Evolutionary conservation across 2,797 vertebrate genomes (phyloP).

Genomic region (Phrynocephalus vlangalii): DNA sequence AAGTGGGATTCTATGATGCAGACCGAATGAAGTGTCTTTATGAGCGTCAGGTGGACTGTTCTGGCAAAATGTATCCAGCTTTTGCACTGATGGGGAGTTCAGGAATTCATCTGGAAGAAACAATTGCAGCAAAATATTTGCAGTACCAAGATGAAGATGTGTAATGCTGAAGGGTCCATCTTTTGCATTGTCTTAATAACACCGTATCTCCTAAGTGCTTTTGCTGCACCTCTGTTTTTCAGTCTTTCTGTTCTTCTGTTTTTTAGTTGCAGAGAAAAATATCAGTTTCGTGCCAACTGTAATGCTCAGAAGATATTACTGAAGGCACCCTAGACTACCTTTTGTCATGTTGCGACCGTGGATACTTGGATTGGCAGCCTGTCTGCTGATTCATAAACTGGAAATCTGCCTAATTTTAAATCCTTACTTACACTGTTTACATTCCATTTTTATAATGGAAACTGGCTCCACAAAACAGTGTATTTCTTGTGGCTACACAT

Average conservation of each 20-base stretch:
- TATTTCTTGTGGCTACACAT: slow-evolving; percentile 38
- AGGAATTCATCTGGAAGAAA: slow-evolving; percentile 88
- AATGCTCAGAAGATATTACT: slow-evolving; percentile 22
- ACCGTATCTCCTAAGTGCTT: slow-evolving; percentile 40
- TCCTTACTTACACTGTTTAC: slow-evolving; percentile 43
- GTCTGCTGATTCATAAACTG: slow-evolving; percentile 46
- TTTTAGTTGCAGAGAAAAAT: slow-evolving; percentile 26
- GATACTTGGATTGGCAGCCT: slow-evolving; percentile 59
- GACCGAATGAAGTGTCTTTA: slow-evolving; percentile 93
- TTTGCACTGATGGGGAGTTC: slow-evolving; percentile 95
- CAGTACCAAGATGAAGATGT: slow-evolving; percentile 77
- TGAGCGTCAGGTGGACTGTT: slow-evolving; percentile 94
- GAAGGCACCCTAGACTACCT: slow-evolving; percentile 39
- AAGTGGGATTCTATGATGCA: slow-evolving; percentile 90
- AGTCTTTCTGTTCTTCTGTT: slow-evolving; percentile 43
- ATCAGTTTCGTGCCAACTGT: background rate
- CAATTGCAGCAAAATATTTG: slow-evolving; percentile 81
- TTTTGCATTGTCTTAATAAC: slow-evolving; percentile 58
- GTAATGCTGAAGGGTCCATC: slow-evolving; percentile 60
- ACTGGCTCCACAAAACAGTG: background rate
- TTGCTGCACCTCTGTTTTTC: slow-evolving; percentile 51
- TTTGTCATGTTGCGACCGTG: slow-evolving; percentile 32
- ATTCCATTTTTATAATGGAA: slow-evolving; percentile 31
- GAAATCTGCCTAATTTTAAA: slow-evolving; percentile 53
- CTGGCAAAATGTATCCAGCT: slow-evolving; percentile 92